A percentile compares a stretch with the other conserved stretches of the same genome.
These are phyloP conservation scores for Butorides virescens DNA, from an alignment of 2,113 vertebrate genomes.

Conservation along the genomic window DNA sequence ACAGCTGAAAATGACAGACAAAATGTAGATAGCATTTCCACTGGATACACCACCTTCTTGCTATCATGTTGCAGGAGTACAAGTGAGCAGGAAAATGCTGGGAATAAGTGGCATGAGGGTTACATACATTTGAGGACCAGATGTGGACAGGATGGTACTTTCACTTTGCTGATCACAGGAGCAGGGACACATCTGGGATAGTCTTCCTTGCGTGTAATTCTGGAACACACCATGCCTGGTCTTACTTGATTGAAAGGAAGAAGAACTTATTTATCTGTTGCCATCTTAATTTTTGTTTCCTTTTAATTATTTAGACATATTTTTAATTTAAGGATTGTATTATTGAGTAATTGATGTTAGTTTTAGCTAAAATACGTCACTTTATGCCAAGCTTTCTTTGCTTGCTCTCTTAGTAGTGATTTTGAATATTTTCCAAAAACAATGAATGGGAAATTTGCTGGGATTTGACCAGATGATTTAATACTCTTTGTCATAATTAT, in stretches of 20 bases:
- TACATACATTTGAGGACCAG: background rate
- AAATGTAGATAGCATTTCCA: background rate
- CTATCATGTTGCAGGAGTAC: background rate
- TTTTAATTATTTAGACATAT: background rate
- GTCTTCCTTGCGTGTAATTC: background rate
- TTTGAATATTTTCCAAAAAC: background rate
- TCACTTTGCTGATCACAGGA: background rate
- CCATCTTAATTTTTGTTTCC: background rate
- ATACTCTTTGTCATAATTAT: background rate
- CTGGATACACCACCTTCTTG: background rate
- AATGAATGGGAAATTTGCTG: background rate
- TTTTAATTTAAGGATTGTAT: background rate
- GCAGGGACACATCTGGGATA: background rate
- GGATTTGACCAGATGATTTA: background rate
- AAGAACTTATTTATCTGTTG: background rate
- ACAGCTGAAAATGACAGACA: background rate
- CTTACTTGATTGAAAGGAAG: background rate
- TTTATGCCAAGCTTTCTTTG: background rate
- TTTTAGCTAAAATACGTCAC: background rate
- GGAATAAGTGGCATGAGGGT: background rate
- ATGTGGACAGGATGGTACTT: background rate
- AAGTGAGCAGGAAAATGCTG: background rate
- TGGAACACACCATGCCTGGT: rapidly evolving
- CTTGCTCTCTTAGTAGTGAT: background rate
- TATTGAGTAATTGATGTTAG: background rate